Base-by-base conservation (phyloP, 1,140 invertebrate species). In the Panonychus citri region DNA sequence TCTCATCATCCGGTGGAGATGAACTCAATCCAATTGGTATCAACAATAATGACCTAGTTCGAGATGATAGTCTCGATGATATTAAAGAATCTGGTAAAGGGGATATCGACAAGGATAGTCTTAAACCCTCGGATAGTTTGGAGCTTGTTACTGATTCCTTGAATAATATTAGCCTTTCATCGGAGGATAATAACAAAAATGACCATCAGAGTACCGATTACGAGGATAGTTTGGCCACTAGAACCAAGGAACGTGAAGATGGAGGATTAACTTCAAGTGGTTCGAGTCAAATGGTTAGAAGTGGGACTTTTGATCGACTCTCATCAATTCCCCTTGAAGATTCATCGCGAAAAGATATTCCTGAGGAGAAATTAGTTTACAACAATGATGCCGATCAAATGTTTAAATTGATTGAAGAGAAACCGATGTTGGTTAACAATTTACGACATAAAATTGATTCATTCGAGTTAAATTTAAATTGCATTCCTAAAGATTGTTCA, bases 231-330 rank as follows among this genome's bases (percentile, higher is more conserved):
- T 26, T 30, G 19, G 24, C 25, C 5, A 15, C 49, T 26, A 7
- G 13, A n/a, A n/a, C n/a, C n/a, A n/a, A n/a, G n/a, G n/a, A n/a
- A 50, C 17, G 27, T 15, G 25, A 51, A 30, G 26, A 51, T 27
- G 49, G 10, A 27, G 49, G 49, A 27, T 51, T 26, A 26, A 30
- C 25, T 3, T 51, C 49, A 19, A 51, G 49, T 51, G 28, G 25
- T n/a, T 53, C 48, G 13, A 59, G 60, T 39, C 53, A 56, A 15
- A 59, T 62, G 61, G 61, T 62, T 12, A 48, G 61, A 25, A 62
- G 61, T 53, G 57, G 58, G 46, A 62, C 61, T 42, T 62, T 60
- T 50, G 61, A 62, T 59, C 27, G 60, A n/a, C 59, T 60, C 34
- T 53, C 53, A 24, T 57, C 58, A 37, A 51, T 51, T 1, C 56